Conservation (phyloP, 2,113 vertebrate species). For the Cynopterus brachyotis region DNA sequence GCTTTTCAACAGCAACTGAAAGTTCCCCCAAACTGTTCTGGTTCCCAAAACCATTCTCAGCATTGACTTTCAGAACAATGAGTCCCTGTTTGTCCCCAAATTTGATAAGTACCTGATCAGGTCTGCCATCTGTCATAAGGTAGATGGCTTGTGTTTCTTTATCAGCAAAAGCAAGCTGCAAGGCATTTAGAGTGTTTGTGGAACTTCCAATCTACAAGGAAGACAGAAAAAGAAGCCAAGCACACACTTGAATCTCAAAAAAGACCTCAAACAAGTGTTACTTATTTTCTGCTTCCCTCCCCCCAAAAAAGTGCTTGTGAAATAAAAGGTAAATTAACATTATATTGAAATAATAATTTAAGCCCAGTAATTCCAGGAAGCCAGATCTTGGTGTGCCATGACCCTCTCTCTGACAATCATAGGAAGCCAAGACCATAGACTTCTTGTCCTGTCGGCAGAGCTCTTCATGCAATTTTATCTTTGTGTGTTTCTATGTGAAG, state of each 20-base stretch:
- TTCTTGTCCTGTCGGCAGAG: background rate
- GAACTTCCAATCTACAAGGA: slow-evolving; percentile 85
- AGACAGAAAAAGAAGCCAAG: background rate
- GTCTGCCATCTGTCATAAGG: slow-evolving; percentile 88
- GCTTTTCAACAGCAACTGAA: background rate
- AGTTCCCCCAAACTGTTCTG: background rate
- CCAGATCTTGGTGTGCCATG: background rate
- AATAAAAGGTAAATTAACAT: slow-evolving; percentile 12
- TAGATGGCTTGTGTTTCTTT: slow-evolving; percentile 84
- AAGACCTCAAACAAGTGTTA: background rate
- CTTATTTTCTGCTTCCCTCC: background rate
- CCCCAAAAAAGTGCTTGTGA: background rate
- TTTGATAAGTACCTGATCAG: slow-evolving; percentile 86
- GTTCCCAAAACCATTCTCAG: background rate
- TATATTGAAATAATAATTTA: slow-evolving; percentile 31
- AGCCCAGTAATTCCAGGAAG: background rate
- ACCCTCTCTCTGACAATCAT: background rate
- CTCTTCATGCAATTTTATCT: slow-evolving; percentile 13
- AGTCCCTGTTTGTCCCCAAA: slow-evolving; percentile 20
- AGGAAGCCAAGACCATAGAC: background rate
- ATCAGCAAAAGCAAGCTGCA: slow-evolving; percentile 86
- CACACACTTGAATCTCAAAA: background rate
- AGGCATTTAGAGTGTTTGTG: slow-evolving; percentile 86
- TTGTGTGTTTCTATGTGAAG: background rate
- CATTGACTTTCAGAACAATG: background rate